A percentile compares a stretch with the other conserved stretches of the same genome.
These are phyloP conservation scores for Hyperoplus immaculatus DNA, from an alignment of 2,797 vertebrate genomes.

Conservation along the genomic window DNA sequence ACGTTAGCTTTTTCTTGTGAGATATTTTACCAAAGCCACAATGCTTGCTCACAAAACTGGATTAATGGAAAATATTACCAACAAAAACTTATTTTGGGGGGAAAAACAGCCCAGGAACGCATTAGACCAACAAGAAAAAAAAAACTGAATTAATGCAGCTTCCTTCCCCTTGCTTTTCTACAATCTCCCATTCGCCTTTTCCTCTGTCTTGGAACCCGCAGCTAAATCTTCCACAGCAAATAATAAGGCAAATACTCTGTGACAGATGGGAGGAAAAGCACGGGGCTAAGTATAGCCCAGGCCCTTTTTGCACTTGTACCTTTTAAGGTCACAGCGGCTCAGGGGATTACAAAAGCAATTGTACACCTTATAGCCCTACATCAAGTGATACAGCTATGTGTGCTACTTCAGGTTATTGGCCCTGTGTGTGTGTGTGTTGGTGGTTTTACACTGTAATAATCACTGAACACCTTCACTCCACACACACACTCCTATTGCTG, in stretches of 20 bases:
- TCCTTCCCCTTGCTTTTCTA: background rate
- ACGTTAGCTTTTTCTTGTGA: background rate
- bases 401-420: slow-evolving; percentile 57
- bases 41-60: slow-evolving; percentile 7
- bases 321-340: slow-evolving; percentile 54
- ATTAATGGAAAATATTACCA: slow-evolving; percentile 15
- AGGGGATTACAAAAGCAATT: slow-evolving; percentile 71
- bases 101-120: slow-evolving; percentile 10
- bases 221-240: slow-evolving; percentile 18
- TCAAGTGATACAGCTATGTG: slow-evolving; percentile 50
- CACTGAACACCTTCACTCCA: slow-evolving; percentile 13
- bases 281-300: slow-evolving; percentile 48
- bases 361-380: slow-evolving; percentile 60
- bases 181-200: slow-evolving; percentile 10
- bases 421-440: slow-evolving; percentile 34
- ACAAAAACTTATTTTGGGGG: slow-evolving; percentile 29
- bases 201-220: background rate
- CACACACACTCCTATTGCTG: slow-evolving; percentile 9
- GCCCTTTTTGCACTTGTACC: slow-evolving; percentile 51
- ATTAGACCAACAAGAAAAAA: slow-evolving; percentile 22
- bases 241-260: slow-evolving; percentile 51
- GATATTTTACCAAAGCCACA: slow-evolving; percentile 2
- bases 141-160: slow-evolving; percentile 23
- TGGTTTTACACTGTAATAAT: slow-evolving; percentile 52
- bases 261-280: slow-evolving; percentile 53